Percentiles rank a stretch among this genome's conserved stretches.
These are phyloP conservation scores for Agrotis exclamationis DNA, from an alignment of 2,888 invertebrate species.

Conservation along the genomic window DNA sequence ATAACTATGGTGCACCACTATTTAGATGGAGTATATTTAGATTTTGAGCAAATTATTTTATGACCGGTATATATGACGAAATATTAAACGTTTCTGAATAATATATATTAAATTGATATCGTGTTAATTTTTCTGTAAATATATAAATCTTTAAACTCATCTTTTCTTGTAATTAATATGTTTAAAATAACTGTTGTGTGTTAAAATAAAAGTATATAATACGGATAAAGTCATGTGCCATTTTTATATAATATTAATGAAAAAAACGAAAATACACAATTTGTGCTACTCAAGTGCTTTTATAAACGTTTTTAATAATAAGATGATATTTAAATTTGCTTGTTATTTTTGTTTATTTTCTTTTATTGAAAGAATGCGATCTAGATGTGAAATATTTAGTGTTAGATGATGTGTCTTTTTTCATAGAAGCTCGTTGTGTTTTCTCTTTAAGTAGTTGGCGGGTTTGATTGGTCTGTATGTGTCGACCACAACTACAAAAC, in stretches of 20 bases:
- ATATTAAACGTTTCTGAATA: constrained; percentile 71
- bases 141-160: constrained; percentile 78
- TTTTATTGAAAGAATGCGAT: constrained; percentile 78
- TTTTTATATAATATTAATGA: constrained; percentile 76
- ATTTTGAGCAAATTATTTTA: constrained; percentile 72
- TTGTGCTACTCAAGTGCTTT: constrained; percentile 90
- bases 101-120: constrained; percentile 80
- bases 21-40: constrained; percentile 81
- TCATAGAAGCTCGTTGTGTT: constrained; percentile 69
- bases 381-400: constrained; percentile 75
- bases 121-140: constrained; percentile 86
- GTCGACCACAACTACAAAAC: constrained; percentile 59
- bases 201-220: constrained; percentile 81
- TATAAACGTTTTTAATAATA: constrained; percentile 82
- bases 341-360: constrained; percentile 79
- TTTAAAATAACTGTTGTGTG: constrained; percentile 82
- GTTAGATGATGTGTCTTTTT: constrained; percentile 70
- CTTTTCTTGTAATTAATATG: constrained; percentile 74
- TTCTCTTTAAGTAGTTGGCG: constrained; percentile 69
- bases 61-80: constrained; percentile 61
- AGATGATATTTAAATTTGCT: constrained; percentile 90
- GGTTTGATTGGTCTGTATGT: constrained; percentile 49
- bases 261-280: constrained; percentile 76
- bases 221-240: constrained; percentile 84
- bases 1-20: constrained; percentile 88